Base-by-base conservation (phyloP, 2,888 invertebrate species). In the Sisyra terminalis region DNA sequence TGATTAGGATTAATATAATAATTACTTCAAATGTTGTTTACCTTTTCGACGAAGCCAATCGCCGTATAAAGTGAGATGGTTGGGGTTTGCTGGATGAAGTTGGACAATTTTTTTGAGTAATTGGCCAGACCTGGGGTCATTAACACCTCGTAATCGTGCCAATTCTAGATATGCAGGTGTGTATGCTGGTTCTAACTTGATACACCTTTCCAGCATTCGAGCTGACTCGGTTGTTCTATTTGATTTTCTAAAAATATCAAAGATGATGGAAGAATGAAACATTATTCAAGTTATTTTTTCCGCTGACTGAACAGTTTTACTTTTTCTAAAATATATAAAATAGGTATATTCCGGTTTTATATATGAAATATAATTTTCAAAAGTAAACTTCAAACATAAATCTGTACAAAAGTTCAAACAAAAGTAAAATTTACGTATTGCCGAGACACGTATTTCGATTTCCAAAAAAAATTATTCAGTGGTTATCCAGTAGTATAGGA, bases 91-190 rank as follows among this genome's bases (percentile, higher is more conserved):
- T 0, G 78, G 76, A 51, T 81, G 78, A 41, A 83, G 59, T 29
- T 70, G 65, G n/a, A 77, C 65, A 15, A 80, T 71, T 55, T 71
- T 71, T 48, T 71, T 67, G 39, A 81, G 57, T 11, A 79, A 62
- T 37, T 61, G 58, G 9, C 71, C 70, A 39, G 73, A 71, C 37
- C 69, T 67, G 2, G 64, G 58, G 40, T 73, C 73, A 14, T 65
- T 69, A 11, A 67, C 63, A 6, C 64, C 61, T 35, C 70, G 60
- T 40, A 82, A 56, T 45, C 73, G 67, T 3, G 78, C 69, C 44
- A 82, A 61, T 50, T 80, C 77, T 46, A 80, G 55, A 57, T 80
- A 76, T 1, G 81, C 81, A 32, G 75, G 75, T 1, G 75, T 73
- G 55, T 80, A 82, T 42, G 72, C 66, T 0, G 77, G 75, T 55